These are phyloP conservation scores for Cephalopachus bancanus DNA, from an alignment of 2,797 vertebrate genomes.

Conservation along the genomic window DNA sequence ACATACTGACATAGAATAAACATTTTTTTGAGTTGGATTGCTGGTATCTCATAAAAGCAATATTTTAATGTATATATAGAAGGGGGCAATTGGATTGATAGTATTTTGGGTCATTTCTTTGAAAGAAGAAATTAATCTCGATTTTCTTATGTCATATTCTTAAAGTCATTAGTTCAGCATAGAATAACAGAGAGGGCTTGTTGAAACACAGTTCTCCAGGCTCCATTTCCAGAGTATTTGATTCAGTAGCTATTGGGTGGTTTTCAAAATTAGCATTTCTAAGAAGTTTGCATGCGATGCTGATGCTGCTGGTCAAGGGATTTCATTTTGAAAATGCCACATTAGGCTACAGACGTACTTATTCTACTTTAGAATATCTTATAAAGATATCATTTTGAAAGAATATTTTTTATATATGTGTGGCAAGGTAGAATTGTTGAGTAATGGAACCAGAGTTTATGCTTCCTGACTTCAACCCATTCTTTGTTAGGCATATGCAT, in stretches of 20 bases:
- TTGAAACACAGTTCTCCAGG: background rate
- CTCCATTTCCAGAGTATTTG: background rate
- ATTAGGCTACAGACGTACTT: background rate
- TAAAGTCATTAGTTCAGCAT: background rate
- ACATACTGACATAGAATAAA: background rate
- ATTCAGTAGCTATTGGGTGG: background rate
- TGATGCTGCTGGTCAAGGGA: background rate
- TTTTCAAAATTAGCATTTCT: background rate
- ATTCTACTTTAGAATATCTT: background rate
- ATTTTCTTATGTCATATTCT: background rate
- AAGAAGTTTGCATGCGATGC: background rate
- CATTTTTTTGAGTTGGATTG: slow-evolving; percentile 18
- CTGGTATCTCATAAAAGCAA: background rate
- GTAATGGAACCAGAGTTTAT: background rate
- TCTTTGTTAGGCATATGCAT: background rate
- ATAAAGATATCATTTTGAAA: slow-evolving; percentile 4
- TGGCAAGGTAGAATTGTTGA: background rate
- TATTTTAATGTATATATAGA: background rate
- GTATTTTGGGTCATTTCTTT: slow-evolving; percentile 27
- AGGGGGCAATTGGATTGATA: background rate
- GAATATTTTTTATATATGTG: background rate
- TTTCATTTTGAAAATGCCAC: background rate
- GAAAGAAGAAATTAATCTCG: slow-evolving; percentile 37
- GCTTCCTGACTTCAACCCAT: background rate
- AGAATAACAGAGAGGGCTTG: background rate